Base-by-base conservation (phyloP, 2,797 vertebrate species). In the Paguma larvata region DNA sequence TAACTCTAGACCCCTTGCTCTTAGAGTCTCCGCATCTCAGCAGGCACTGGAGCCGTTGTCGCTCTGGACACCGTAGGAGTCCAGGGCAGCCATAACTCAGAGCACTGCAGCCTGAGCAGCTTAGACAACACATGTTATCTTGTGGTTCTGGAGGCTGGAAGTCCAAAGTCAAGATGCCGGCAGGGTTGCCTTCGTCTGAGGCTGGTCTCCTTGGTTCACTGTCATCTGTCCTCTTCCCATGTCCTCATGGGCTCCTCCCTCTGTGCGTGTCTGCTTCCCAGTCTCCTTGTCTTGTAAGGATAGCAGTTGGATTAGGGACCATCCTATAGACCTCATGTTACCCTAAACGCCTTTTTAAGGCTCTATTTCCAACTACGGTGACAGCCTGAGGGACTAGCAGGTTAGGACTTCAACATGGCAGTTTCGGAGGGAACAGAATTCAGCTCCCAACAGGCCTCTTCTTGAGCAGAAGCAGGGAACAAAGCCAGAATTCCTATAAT, bases 21-120 rank as follows among this genome's bases (percentile, higher is more conserved):
- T 27, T 53, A 16, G 32, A 32, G 34, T 41, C 27, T n/a, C 30
- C 44, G 38, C 51, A n/a, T 53, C 86, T 44, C 21, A 3, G 13
- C 10, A 32, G n/a, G 30, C 25, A 1, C 19, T 8, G 1, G 9
- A 3, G 11, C 51, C 16, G 0, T 67, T 59, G 44, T 86, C 4
- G 11, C 14, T 23, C 30, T 19, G 23, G n/a, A 23, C 14, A 27
- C 53, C 32, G 4, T n/a, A 0, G 59, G n/a, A 5, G 23, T 85
- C 8, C 41, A 5, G 12, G 25, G 13, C 3, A 8, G 32, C 65
- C 4, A 0, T 41, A 44, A 30, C n/a, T n/a, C 12, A 10, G 63
- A 53, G 63, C 2, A 6, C 10, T 4, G 8, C 21, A 25, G 75
- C 4, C 34, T 2, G 10, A 44, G 77, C 0, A 5, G 46, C 6